A percentile compares a stretch with the other conserved stretches of the same genome.
Conservation (phyloP, 1,140 invertebrate genomes). For the Archivesica marissinica region DNA sequence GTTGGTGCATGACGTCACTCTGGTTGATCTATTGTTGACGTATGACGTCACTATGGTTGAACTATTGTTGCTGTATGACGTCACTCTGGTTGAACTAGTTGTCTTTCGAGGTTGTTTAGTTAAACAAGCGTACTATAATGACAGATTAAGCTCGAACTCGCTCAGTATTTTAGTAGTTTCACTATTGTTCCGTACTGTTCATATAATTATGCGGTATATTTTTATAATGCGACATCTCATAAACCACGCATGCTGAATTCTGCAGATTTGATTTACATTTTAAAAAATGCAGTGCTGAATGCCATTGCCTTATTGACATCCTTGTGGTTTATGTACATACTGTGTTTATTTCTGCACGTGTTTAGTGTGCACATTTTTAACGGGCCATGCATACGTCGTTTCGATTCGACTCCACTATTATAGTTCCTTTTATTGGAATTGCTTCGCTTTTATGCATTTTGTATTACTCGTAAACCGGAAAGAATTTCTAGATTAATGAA, state of each 20-base stretch:
- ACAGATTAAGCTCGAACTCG: not conserved
- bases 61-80: too few relatives aligned
- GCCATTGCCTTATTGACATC: not conserved
- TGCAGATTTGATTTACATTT: not conserved
- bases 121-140: not conserved
- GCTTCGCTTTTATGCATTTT: not conserved
- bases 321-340: conserved; percentile 16
- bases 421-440: not conserved
- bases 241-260: not conserved
- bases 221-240: not conserved
- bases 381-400: not conserved
- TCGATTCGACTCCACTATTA: not conserved
- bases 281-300: not conserved
- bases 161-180: not conserved
- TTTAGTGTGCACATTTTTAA: not conserved
- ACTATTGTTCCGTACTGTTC: not conserved
- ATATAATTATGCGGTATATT: not conserved
- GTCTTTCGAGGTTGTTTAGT: too few relatives aligned
- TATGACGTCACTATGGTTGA: too few relatives aligned
- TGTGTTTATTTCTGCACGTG: conserved; percentile 16
- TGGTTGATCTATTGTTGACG: too few relatives aligned
- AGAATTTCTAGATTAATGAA: not conserved
- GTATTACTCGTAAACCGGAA: not conserved
- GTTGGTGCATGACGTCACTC: too few relatives aligned
- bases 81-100: too few relatives aligned